Evolutionary conservation across 2,113 vertebrate genomes (phyloP).

Genomic region (Eonycteris spelaea): DNA sequence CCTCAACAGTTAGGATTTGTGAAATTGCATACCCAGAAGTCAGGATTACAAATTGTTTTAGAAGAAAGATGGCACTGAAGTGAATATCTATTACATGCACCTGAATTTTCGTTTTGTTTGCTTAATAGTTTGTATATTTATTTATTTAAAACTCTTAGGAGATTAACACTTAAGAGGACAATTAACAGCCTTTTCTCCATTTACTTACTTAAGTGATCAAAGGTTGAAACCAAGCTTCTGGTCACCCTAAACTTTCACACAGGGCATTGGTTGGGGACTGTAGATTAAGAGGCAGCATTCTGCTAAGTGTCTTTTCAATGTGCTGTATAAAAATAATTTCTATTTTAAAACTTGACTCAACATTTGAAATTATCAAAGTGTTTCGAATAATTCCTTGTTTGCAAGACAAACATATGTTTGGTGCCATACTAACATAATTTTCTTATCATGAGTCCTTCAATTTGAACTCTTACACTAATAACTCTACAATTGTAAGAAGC

Average conservation of each 20-base stretch:
- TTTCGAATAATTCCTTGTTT: background rate
- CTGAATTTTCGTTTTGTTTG: background rate
- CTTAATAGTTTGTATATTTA: background rate
- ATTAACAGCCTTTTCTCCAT: background rate
- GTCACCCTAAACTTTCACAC: background rate
- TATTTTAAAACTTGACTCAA: background rate
- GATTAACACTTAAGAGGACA: background rate
- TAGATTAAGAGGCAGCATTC: background rate
- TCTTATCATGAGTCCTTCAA: background rate
- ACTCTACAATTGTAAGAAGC: background rate
- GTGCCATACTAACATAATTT: background rate
- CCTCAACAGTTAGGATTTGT: slow-evolving; percentile 14
- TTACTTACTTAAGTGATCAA: background rate
- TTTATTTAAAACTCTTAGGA: background rate
- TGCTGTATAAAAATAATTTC: background rate
- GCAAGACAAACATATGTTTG: background rate
- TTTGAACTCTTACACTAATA: background rate
- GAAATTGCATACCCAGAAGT: background rate
- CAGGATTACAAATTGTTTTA: background rate
- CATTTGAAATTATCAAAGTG: background rate
- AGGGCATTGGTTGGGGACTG: background rate
- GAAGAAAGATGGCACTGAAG: slow-evolving; percentile 26
- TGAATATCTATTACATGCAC: rapidly evolving
- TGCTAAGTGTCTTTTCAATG: background rate
- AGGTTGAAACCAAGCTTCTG: background rate